These are phyloP conservation scores for Nomada ferruginata DNA, from an alignment of 2,888 invertebrate species.

Conservation along the genomic window DNA sequence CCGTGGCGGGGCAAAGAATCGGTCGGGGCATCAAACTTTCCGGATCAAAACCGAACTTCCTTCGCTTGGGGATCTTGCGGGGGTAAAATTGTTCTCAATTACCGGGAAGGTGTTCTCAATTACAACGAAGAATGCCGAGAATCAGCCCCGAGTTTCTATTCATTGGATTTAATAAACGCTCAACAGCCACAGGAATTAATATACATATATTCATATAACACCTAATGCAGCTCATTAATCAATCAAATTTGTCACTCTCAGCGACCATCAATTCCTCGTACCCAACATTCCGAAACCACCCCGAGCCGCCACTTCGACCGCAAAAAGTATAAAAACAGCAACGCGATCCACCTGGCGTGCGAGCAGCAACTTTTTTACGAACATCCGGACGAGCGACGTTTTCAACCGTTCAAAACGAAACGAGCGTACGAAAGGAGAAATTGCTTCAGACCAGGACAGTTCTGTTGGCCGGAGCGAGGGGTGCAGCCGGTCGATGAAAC, in stretches of 20 bases:
- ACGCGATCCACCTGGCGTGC: not conserved
- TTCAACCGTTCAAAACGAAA: slow-evolving; percentile 46
- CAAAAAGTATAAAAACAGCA: not conserved
- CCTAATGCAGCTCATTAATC: too few relatives aligned
- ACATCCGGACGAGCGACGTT: slow-evolving; percentile 43
- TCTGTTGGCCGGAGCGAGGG: not conserved
- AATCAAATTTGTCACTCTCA: too few relatives aligned
- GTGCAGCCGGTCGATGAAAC: slow-evolving; percentile 69
- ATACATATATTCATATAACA: too few relatives aligned
- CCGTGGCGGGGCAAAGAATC: not conserved
- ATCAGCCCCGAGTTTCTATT: too few relatives aligned
- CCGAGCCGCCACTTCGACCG: not conserved
- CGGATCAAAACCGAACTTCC: not conserved
- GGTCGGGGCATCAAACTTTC: not conserved
- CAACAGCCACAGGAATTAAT: not conserved
- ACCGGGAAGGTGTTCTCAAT: not conserved
- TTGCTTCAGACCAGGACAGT: slow-evolving; percentile 64
- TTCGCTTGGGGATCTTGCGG: not conserved
- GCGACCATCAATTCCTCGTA: too few relatives aligned
- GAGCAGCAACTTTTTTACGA: slow-evolving; percentile 10
- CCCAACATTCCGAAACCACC: too few relatives aligned
- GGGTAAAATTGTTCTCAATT: not conserved
- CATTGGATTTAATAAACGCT: not conserved
- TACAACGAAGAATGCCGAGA: too few relatives aligned
- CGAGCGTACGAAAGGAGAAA: slow-evolving; percentile 69